Evolutionary conservation across 1,140 invertebrate species (phyloP).

Genomic region (Nylanderia fulva): DNA sequence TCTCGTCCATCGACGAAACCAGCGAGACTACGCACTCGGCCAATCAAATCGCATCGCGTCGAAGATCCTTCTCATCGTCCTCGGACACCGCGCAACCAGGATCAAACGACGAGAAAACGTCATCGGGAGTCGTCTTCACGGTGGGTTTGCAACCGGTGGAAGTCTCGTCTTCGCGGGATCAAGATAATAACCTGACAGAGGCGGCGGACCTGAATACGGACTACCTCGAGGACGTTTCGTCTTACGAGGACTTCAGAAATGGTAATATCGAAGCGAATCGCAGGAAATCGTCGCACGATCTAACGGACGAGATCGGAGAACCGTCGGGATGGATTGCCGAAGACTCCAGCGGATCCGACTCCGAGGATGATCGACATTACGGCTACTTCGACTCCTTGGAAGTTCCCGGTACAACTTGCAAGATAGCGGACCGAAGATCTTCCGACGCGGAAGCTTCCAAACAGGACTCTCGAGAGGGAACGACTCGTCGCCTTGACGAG

Average conservation of each 20-base stretch:
- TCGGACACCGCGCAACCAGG: constrained; percentile 19
- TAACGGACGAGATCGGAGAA: constrained; percentile 73
- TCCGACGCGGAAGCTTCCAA: constrained; percentile 13
- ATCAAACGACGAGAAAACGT: constrained; percentile 36
- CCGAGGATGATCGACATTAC: constrained; percentile 52
- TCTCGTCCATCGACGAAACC: constrained; percentile 84
- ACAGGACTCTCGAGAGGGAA: neutral
- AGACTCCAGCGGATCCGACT: constrained; percentile 16
- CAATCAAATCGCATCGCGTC: constrained; percentile 70
- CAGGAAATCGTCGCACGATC: constrained; percentile 78
- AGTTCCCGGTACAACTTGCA: constrained; percentile 7
- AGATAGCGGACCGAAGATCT: neutral
- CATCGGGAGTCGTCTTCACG: constrained; percentile 79
- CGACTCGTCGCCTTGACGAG: neutral
- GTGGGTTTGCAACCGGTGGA: constrained; percentile 76
- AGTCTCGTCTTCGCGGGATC: constrained; percentile 7
- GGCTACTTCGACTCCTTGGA: constrained; percentile 57
- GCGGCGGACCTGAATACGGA: constrained; percentile 71
- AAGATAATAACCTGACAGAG: constrained; percentile 67
- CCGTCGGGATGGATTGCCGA: constrained; percentile 15
- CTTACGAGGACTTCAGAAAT: constrained; percentile 63
- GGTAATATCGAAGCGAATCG: constrained; percentile 50
- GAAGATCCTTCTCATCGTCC: constrained; percentile 57
- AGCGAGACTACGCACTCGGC: constrained; percentile 81
- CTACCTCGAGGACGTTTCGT: constrained; percentile 69